phyloP scores from a whole-genome alignment of 1,140 invertebrate genomes.

The Oryzaephilus surinamensis region DNA sequence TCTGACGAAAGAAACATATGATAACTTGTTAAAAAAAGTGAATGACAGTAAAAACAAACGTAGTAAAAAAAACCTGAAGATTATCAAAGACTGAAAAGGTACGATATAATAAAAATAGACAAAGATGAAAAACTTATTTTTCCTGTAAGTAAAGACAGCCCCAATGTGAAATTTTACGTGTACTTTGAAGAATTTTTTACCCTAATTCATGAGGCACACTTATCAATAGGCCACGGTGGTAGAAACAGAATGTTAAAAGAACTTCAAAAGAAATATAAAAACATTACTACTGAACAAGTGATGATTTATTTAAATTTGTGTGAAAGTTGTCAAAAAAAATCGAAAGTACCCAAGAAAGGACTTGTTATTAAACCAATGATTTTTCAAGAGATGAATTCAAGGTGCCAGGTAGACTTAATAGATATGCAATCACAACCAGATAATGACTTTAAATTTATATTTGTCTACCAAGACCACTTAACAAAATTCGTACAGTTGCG shows the following conservation, averaged over 20 bases:
- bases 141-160: not conserved
- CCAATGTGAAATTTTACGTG: slow-evolving; percentile 1
- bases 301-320: slow-evolving; percentile 12
- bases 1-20: no score
- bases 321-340: slow-evolving; percentile 9
- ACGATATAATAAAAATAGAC: slow-evolving; percentile 7
- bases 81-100: slow-evolving; percentile 3
- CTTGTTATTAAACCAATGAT: slow-evolving; percentile 31
- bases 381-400: slow-evolving; percentile 27
- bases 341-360: slow-evolving; percentile 20
- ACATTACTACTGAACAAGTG: slow-evolving; percentile 13
- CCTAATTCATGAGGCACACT: slow-evolving; percentile 12
- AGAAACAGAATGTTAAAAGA: slow-evolving; percentile 13
- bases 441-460: slow-evolving; percentile 36
- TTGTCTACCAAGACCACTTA: slow-evolving; percentile 38
- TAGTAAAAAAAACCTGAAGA: not conserved
- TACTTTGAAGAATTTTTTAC: slow-evolving; percentile 12
- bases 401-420: slow-evolving; percentile 41
- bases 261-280: slow-evolving; percentile 12
- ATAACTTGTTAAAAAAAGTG: no score
- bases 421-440: slow-evolving; percentile 37
- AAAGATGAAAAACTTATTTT: slow-evolving; percentile 5
- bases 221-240: slow-evolving; percentile 12
- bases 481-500: slow-evolving; percentile 34
- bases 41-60: no score